Evolutionary conservation across 2,888 invertebrate genomes (phyloP).

Genomic region (Argyresthia albistria): DNA sequence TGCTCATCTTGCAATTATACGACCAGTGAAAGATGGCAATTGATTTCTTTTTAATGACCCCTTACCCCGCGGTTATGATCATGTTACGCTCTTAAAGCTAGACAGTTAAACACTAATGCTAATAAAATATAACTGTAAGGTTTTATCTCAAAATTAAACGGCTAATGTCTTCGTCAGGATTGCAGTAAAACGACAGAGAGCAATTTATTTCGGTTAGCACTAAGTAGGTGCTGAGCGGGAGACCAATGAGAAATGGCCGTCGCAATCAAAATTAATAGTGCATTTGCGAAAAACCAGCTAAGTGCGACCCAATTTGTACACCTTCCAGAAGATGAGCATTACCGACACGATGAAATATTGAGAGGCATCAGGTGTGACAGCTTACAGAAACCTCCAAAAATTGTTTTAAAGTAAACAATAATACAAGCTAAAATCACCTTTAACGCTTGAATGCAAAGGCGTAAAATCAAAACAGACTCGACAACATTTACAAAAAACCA

Average conservation of each 20-base stretch:
- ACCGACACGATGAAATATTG: neutral
- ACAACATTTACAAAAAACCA: neutral
- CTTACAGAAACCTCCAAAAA: neutral
- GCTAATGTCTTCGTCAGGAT: too few relatives aligned
- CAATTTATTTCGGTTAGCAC: too few relatives aligned
- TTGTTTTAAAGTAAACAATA: neutral
- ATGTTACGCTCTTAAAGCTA: too few relatives aligned
- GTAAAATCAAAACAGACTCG: neutral
- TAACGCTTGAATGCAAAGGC: too few relatives aligned
- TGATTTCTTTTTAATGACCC: slow-evolving; percentile 32
- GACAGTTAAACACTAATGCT: too few relatives aligned
- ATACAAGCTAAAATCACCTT: too few relatives aligned
- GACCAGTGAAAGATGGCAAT: slow-evolving; percentile 14
- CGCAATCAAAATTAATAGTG: neutral
- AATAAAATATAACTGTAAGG: too few relatives aligned
- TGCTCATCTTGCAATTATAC: slow-evolving; percentile 21
- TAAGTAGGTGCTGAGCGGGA: too few relatives aligned
- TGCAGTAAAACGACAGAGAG: too few relatives aligned
- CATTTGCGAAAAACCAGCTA: neutral
- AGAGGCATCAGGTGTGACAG: neutral
- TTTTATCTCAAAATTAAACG: too few relatives aligned
- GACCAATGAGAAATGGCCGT: neutral
- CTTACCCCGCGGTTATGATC: neutral
- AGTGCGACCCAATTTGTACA: neutral
- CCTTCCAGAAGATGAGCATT: neutral